phyloP scores from a whole-genome alignment of 2,113 vertebrate species.

The Lophius piscatorius region DNA sequence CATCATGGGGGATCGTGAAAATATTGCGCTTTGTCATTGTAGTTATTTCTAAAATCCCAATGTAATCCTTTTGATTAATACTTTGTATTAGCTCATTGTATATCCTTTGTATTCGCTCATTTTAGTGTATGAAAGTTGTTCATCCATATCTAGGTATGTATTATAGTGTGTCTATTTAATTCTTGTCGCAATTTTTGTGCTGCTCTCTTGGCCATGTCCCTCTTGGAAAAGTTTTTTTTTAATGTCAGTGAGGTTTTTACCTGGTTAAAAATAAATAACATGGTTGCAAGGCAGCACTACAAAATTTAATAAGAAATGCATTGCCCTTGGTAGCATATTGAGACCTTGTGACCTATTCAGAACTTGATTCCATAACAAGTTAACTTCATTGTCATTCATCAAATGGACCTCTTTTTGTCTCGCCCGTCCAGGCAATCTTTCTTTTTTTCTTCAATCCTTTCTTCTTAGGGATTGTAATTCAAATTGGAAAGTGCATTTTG shows the following conservation, averaged over 20 bases:
- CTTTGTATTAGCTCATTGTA: too few relatives aligned
- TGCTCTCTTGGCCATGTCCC: too few relatives aligned
- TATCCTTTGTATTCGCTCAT: too few relatives aligned
- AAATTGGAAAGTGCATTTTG: conserved; percentile 41
- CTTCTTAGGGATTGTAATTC: conserved; percentile 29
- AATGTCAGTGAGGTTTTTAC: conserved; percentile 31
- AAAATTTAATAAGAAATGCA: conserved; percentile 18
- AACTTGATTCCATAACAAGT: conserved; percentile 28
- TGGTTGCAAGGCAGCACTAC: background rate
- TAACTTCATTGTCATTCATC: conserved; percentile 50
- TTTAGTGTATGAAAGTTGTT: too few relatives aligned
- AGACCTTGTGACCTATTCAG: conserved; percentile 40
- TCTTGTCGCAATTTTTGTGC: too few relatives aligned
- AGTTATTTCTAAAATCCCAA: too few relatives aligned
- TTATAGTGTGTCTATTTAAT: too few relatives aligned
- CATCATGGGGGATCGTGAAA: too few relatives aligned
- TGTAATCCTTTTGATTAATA: too few relatives aligned
- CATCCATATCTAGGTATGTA: too few relatives aligned
- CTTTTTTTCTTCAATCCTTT: conserved; percentile 24
- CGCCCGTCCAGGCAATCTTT: conserved; percentile 27
- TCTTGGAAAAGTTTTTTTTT: too few relatives aligned
- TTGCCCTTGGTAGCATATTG: background rate
- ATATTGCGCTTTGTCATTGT: too few relatives aligned
- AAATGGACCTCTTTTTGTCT: conserved; percentile 13
- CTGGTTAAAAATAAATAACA: conserved; percentile 15